Evolutionary conservation across 2,888 invertebrate species (phyloP), one percentile per base, ranked within the genome.

Genomic region (Clitarchus hookeri): DNA sequence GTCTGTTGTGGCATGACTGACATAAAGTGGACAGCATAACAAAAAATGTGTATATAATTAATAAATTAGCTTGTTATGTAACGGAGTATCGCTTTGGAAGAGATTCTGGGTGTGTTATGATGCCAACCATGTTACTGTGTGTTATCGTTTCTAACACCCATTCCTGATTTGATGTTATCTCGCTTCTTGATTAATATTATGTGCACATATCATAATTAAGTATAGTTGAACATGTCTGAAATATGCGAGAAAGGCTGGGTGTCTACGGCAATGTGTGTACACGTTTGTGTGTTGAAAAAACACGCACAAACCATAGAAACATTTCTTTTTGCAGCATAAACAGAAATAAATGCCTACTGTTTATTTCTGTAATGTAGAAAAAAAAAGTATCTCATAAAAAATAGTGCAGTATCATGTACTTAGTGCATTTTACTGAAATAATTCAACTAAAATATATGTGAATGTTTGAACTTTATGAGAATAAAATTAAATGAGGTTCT

Each of bases 71-170:
- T 65, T 23, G 65, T 65, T 65, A 65, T 65, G n/a, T 65, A 65
- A 16, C n/a, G n/a, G 65, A 23, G n/a, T 65, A 23, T 23, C 65
- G n/a, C 65, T 65, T 23, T 65, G 65, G n/a, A 65, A 65, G n/a
- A 65, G 19, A 65, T 65, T 65, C 65, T 65, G 65, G 1, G 65
- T 65, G 65, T 65, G 65, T 65, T 65, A 23, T 65, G 8, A 23
- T 65, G 65, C 65, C 65, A 65, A 65, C 65, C 65, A 65, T 65
- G 65, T 65, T 65, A 65, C 65, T 65, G 65, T n/a, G n/a, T 65
- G 65, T 65, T 65, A 65, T 65, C 19, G 65, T 65, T 65, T 65
- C 19, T 65, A 65, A 65, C n/a, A n/a, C 65, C 65, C 65, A 65
- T 65, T 65, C 65, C 65, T 65, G n/a, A 65, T 16, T 65, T 65